A percentile compares a stretch with the other conserved stretches of the same genome.
Conservation (phyloP, 2,888 invertebrate genomes). For the Vandiemenella viatica region DNA sequence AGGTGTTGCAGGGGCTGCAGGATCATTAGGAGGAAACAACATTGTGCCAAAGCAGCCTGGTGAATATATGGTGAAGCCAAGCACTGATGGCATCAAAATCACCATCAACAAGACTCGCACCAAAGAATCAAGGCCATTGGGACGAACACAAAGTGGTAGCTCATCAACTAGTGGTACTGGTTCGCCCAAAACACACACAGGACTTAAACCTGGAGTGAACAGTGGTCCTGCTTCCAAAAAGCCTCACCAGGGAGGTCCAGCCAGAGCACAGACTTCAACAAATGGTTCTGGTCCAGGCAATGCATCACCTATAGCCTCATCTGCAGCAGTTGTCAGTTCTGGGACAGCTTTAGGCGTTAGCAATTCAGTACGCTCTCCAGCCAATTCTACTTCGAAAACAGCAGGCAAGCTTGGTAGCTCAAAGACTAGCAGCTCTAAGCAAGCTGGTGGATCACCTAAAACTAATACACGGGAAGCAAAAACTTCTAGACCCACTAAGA, state of each 20-base stretch:
- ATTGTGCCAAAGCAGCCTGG: conserved; percentile 43
- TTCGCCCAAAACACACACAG: conserved; percentile 67
- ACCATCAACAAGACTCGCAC: conserved; percentile 79
- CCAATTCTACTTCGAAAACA: conserved; percentile 21
- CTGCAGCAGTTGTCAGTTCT: conserved; percentile 7
- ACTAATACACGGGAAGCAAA: conserved; percentile 44
- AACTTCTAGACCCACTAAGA: conserved; percentile 42
- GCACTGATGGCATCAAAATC: conserved; percentile 77
- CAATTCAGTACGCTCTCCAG: conserved; percentile 20
- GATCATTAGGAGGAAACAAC: conserved; percentile 22
- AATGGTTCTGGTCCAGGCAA: conserved; percentile 8
- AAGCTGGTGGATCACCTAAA: conserved; percentile 51
- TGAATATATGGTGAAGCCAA: conserved; percentile 80
- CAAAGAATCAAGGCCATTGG: conserved; percentile 48
- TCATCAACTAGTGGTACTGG: conserved; percentile 29
- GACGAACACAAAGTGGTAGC: too few species aligned
- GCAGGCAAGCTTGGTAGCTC: too few species aligned
- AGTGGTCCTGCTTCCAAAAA: conserved; percentile 78
- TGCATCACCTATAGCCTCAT: too few species aligned
- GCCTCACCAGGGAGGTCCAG: conserved; percentile 47
- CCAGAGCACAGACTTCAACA: conserved; percentile 25
- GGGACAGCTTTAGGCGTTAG: conserved; percentile 4
- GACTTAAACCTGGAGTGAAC: conserved; percentile 69
- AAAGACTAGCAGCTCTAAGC: conserved; percentile 31
- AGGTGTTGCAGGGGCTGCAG: conserved; percentile 11